Base-by-base conservation (phyloP, 2,797 vertebrate species). In the Phataginus tetradactyla region DNA sequence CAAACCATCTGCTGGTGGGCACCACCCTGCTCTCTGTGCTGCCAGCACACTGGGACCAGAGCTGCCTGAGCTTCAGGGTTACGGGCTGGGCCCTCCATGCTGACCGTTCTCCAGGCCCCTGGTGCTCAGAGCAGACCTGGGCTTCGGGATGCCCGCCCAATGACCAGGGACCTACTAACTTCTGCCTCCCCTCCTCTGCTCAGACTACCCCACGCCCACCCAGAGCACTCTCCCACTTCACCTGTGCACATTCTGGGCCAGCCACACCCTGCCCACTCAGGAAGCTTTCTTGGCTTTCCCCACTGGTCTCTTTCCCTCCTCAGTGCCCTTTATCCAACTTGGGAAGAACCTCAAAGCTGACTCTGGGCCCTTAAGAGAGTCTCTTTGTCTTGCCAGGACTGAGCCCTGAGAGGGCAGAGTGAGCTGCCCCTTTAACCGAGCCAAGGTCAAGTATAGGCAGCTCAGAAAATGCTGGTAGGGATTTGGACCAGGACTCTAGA, bases 141-240 rank as follows among this genome's bases (percentile, higher is more conserved):
- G 75, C 49, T 84, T 42, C 13, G 5, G 39, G 6, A 4, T 20
- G 6, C 32, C 51, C 37, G 80, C 64, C 45, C n/a, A 57, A 11
- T 49, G 57, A 57, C 15, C 6, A 9, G 49, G 86, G 55, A 59
- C 4, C 57, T 6, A 51, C 69, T 29, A 8, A 42, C 27, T n/a
- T 42, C 72, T 61, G 21, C 45, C 51, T 72, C n/a, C 34, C 18
- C 34, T 86, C 27, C 45, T 55, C 11, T 32, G 51, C 34, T 90
- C 42, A 18, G 13, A 8, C 72, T 25, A 25, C 1, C 14, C 23
- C 4, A 4, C 17, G 25, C 29, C 10, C 17, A 29, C 25, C 63
- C 42, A 18, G 32, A 68, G 55, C 0, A 0, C 27, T 37, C 39
- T 61, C 51, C 78, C 3, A 29, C 13, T 51, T 20, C 32, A 10